phyloP scores from a whole-genome alignment of 1,140 invertebrate genomes.

The Gryon sp. region DNA sequence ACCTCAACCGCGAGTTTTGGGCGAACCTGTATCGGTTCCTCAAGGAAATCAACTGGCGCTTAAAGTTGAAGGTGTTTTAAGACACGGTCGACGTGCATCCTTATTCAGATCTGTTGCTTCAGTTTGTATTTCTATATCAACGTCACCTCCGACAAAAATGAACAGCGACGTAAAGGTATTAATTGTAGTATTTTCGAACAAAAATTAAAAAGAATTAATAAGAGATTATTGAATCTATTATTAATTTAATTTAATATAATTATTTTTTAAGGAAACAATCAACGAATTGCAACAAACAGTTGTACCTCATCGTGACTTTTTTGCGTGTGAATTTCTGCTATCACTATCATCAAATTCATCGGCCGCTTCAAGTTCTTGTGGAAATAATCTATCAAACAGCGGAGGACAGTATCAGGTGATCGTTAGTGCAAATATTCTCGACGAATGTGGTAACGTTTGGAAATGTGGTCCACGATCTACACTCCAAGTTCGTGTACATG shows the following conservation, averaged over 20 bases:
- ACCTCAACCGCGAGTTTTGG: constrained; percentile 88
- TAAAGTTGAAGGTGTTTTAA: constrained; percentile 92
- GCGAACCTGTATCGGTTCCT: constrained; percentile 88
- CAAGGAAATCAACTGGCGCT: constrained; percentile 89
- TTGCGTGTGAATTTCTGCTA: constrained; percentile 88
- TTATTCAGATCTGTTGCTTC: constrained; percentile 85
- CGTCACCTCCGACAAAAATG: constrained; percentile 81
- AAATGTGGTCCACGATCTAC: constrained; percentile 86
- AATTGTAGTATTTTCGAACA: too few relatives aligned
- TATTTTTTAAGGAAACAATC: constrained; percentile 26
- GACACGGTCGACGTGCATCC: constrained; percentile 84
- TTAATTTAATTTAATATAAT: too few relatives aligned
- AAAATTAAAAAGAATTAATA: too few relatives aligned
- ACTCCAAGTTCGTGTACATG: constrained; percentile 85
- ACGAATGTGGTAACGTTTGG: constrained; percentile 86
- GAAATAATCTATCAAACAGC: constrained; percentile 27
- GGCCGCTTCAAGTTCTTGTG: constrained; percentile 23
- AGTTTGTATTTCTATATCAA: constrained; percentile 86
- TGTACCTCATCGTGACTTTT: constrained; percentile 85
- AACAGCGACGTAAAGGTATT: constrained; percentile 79
- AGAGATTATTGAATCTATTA: too few relatives aligned
- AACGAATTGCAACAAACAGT: constrained; percentile 52
- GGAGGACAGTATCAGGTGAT: constrained; percentile 81
- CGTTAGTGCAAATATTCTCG: constrained; percentile 86
- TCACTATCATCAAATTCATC: constrained; percentile 73